phyloP scores from a whole-genome alignment of 2,797 vertebrate genomes.

The Sandelia bainsii region DNA sequence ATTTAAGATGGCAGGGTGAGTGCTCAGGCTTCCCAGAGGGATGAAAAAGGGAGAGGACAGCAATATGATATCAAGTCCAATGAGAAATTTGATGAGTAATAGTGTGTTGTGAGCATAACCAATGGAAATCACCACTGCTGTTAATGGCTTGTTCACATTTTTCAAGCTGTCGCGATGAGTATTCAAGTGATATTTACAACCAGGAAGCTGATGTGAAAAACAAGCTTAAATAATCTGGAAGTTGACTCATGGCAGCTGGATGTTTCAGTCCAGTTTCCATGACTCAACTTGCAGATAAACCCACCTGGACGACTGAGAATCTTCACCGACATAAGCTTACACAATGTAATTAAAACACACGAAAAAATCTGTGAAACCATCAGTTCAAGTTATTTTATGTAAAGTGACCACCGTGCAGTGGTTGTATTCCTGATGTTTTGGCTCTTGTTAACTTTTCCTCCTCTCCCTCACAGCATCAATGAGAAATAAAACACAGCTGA shows the following conservation, averaged over 20 bases:
- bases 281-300: no score
- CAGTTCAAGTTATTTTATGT: slow-evolving; percentile 55
- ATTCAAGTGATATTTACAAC: slow-evolving; percentile 44
- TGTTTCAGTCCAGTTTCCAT: no score
- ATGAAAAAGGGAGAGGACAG: slow-evolving; percentile 11
- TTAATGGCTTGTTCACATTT: slow-evolving; percentile 27
- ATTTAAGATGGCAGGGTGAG: slow-evolving; percentile 72
- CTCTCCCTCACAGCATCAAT: slow-evolving; percentile 45
- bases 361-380: slow-evolving; percentile 42
- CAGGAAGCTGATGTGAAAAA: slow-evolving; percentile 66
- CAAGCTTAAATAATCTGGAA: slow-evolving; percentile 61
- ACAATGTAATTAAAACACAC: slow-evolving; percentile 50
- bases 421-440: slow-evolving; percentile 73
- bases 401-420: slow-evolving; percentile 73
- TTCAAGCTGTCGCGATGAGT: slow-evolving; percentile 11
- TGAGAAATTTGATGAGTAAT: slow-evolving; percentile 22
- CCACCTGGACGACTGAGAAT: no score
- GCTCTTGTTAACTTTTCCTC: slow-evolving; percentile 68
- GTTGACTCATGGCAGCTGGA: slow-evolving; percentile 36
- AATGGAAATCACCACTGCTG: slow-evolving; percentile 23
- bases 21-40: slow-evolving; percentile 65
- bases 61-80: slow-evolving; percentile 28
- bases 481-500: slow-evolving; percentile 9
- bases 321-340: slow-evolving; percentile 45
- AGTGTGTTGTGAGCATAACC: slow-evolving; percentile 7